Evolutionary conservation across 2,888 invertebrate genomes (phyloP).

Genomic region (Gymnoscelis rufifasciata): DNA sequence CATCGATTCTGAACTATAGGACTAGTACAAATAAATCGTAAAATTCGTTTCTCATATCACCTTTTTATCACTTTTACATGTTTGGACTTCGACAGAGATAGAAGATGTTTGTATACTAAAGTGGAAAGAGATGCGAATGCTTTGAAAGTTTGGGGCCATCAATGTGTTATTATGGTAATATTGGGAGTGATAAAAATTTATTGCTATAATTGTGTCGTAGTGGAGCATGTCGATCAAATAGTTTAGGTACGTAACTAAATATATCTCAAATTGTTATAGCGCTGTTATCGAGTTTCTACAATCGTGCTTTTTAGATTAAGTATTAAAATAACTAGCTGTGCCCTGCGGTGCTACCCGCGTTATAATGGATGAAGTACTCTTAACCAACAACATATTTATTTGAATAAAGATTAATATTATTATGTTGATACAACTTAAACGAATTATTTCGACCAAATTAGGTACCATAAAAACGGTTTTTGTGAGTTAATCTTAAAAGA

Average conservation of each 20-base stretch:
- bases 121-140: slow-evolving; percentile 19
- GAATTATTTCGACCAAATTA: too few species aligned
- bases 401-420: too few species aligned
- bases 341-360: too few species aligned
- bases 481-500: too few species aligned
- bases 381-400: too few species aligned
- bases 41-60: slow-evolving; percentile 66
- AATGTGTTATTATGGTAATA: slow-evolving; percentile 21
- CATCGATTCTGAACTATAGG: slow-evolving; percentile 43
- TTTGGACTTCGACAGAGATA: slow-evolving; percentile 21
- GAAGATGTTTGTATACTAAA: slow-evolving; percentile 13
- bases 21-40: slow-evolving; percentile 64
- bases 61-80: slow-evolving; percentile 50
- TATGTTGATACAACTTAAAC: too few species aligned
- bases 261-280: too few species aligned
- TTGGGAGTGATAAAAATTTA: slow-evolving; percentile 17
- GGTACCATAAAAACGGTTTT: too few species aligned
- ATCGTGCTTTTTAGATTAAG: too few species aligned
- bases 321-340: too few species aligned
- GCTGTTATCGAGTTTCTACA: too few species aligned
- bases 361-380: too few species aligned
- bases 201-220: slow-evolving; percentile 9
- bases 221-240: background rate
- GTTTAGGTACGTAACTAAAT: background rate
- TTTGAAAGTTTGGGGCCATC: slow-evolving; percentile 16